Conservation (phyloP, 2,113 vertebrate genomes). For the Nannobrachium achirus region DNA sequence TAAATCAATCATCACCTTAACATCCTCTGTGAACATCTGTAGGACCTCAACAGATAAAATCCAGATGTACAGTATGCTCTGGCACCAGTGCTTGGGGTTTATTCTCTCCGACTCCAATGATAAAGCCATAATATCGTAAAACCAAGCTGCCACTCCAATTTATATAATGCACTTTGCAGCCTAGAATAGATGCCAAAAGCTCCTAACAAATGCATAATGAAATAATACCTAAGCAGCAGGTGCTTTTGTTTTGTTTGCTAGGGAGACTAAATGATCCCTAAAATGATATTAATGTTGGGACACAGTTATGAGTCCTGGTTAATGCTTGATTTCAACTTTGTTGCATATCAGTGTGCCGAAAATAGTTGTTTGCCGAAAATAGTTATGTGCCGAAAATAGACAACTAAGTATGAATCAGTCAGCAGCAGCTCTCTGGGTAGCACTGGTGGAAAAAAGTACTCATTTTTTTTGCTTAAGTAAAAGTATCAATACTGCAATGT, state of each 20-base stretch:
- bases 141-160: constrained; percentile 5
- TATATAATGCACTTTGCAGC: constrained; percentile 8
- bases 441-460: too few relatives aligned
- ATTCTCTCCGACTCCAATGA: neutral
- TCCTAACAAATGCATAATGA: constrained; percentile 29
- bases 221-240: constrained; percentile 29
- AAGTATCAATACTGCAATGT: too few relatives aligned
- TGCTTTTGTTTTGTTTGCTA: constrained; percentile 32
- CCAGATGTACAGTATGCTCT: too few relatives aligned
- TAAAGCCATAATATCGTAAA: constrained; percentile 7
- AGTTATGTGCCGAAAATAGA: too few relatives aligned
- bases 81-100: neutral
- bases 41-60: too few relatives aligned
- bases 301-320: constrained; percentile 8
- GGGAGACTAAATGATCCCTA: constrained; percentile 27
- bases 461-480: too few relatives aligned
- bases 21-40: too few relatives aligned
- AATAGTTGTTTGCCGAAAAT: too few relatives aligned
- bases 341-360: too few relatives aligned
- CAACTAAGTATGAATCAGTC: too few relatives aligned
- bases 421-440: too few relatives aligned
- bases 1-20: too few relatives aligned
- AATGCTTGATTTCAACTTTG: neutral
- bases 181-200: constrained; percentile 6
- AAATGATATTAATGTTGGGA: constrained; percentile 5